A percentile compares a stretch with the other conserved stretches of the same genome.
phyloP scores from a whole-genome alignment of 1,140 invertebrate genomes.

The Trichogramma pretiosum region DNA sequence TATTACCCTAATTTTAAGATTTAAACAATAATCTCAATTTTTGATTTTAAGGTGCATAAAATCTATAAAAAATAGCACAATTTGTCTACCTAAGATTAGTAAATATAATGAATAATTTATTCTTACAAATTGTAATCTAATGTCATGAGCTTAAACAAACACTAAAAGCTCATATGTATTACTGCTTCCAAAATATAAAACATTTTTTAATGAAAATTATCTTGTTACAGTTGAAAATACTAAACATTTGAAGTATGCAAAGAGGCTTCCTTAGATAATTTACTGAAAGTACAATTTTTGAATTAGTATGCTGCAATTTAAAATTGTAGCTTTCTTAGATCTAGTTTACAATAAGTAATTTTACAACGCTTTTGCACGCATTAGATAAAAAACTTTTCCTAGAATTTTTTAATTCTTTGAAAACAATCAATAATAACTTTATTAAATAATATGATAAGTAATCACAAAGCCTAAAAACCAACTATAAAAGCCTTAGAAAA shows the following conservation, averaged over 20 bases:
- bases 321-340: not conserved
- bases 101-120: slow-evolving; percentile 1
- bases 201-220: not conserved
- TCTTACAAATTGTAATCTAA: slow-evolving; percentile 7
- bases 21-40: too few species aligned
- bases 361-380: slow-evolving; percentile 11
- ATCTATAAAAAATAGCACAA: too few species aligned
- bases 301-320: not conserved
- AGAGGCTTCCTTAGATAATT: slow-evolving; percentile 11
- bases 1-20: too few species aligned
- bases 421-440: too few species aligned
- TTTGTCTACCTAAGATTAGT: not conserved
- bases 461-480: too few species aligned
- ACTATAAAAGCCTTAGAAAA: too few species aligned
- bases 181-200: too few species aligned
- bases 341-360: slow-evolving; percentile 5
- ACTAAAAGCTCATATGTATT: too few species aligned
- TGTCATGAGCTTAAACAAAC: slow-evolving; percentile 11
- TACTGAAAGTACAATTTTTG: slow-evolving; percentile 9
- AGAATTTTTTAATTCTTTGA: not conserved
- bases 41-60: too few species aligned
- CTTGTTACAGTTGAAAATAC: slow-evolving; percentile 1
- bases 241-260: not conserved
- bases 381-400: slow-evolving; percentile 4
- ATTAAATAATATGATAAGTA: too few species aligned